Evolutionary conservation across 2,888 invertebrate species (phyloP), one percentile per base, ranked within the genome.

Genomic region (Caenorhabditis doughertyi): DNA sequence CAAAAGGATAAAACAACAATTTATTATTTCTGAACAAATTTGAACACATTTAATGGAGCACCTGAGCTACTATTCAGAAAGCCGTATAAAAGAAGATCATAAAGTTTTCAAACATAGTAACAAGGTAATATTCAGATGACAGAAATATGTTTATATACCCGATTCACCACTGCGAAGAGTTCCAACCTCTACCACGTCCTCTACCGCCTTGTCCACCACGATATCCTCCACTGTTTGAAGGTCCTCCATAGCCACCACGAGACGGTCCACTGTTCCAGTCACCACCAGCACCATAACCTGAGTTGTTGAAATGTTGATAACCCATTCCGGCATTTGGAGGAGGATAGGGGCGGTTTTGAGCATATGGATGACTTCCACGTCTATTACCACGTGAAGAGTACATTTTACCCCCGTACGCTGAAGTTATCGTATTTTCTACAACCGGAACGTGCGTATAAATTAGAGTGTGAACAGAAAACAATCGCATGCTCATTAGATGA

Each of bases 231-330:
- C 32, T 23, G 58, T 11, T 13, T 39, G 5, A 7, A 8, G 35
- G 60, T 27, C 71, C 51, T 51, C 67, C 8, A 39, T 68, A 67
- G 21, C 64, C 76, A n/a, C 74, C 71, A 27, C 65, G 47, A 27
- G 23, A n/a, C 1, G 25, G 21, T 5, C 21, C 29, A 25, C 47
- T 49, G 68, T 35, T 29, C 55, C 71, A 64, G 8, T 68, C 71
- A 21, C 64, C 79, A 35, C 47, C 51, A n/a, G 62, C 70, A 56
- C 64, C 71, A 55, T 64, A 71, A 65, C 65, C 65, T 65, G 65
- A 65, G 60, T 72, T 49, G 71, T 79, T 79, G 71, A 80, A 80
- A 35, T 73, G 73, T 8, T 73, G 73, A 70, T 74, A 81, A n/a
- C 81, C 74, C 68, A 65, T 74, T 65, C 60, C 70, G 18, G 49